Conservation (phyloP, 2,797 vertebrate species). For the Muscicapa striata region DNA sequence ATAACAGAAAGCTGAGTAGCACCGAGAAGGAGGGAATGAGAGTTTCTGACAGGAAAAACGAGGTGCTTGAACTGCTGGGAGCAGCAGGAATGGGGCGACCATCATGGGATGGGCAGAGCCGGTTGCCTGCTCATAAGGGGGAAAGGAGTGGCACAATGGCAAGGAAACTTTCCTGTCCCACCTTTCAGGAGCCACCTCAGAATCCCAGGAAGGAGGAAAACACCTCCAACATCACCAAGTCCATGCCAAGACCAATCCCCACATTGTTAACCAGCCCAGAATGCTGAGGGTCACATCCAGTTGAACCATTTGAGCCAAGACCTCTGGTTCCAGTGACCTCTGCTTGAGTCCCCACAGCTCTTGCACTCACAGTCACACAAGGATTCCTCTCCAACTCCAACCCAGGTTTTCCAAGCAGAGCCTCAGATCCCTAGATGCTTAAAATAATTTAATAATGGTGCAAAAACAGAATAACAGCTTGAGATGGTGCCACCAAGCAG, state of each 20-base stretch:
- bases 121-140: accelerated
- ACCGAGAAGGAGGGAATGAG: background rate
- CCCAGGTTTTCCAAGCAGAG: too few relatives aligned
- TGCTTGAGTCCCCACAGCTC: background rate
- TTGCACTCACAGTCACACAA: too few relatives aligned
- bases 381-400: accelerated
- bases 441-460: background rate
- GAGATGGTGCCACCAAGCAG: accelerated
- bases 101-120: accelerated
- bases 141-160: background rate
- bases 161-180: background rate
- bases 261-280: accelerated
- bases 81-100: background rate
- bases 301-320: background rate
- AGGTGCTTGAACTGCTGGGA: background rate
- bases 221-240: accelerated
- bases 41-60: background rate
- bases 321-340: background rate
- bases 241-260: accelerated
- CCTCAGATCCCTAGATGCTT: too few relatives aligned
- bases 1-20: background rate
- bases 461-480: background rate
- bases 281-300: background rate
- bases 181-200: background rate
- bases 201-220: background rate